Evolutionary conservation across 2,888 invertebrate species (phyloP).

Genomic region (Notodonta ziczac): DNA sequence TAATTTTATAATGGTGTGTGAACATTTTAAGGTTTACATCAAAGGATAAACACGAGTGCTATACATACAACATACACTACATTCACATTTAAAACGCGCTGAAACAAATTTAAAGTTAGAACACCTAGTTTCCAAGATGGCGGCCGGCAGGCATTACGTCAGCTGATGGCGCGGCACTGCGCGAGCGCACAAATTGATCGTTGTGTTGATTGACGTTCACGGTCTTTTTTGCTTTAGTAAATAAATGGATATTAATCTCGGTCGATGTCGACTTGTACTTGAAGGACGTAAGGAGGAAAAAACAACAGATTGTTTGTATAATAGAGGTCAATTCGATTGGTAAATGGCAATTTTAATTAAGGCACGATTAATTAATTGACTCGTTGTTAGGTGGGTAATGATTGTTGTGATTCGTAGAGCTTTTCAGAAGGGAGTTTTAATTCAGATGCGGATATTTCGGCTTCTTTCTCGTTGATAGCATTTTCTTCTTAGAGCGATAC

Average conservation of each 20-base stretch:
- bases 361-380: background rate
- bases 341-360: slow-evolving; percentile 18
- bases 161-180: slow-evolving; percentile 36
- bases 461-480: too few species aligned
- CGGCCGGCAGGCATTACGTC: slow-evolving; percentile 56
- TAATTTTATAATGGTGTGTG: background rate
- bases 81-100: slow-evolving; percentile 10
- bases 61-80: background rate
- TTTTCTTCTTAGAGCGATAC: too few species aligned
- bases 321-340: slow-evolving; percentile 13
- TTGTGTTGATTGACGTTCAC: slow-evolving; percentile 65
- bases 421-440: too few species aligned
- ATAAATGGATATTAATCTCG: slow-evolving; percentile 28
- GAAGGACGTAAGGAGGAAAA: slow-evolving; percentile 30
- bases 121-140: slow-evolving; percentile 52
- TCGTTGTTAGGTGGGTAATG: too few species aligned
- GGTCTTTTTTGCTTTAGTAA: slow-evolving; percentile 56
- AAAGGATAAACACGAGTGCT: too few species aligned
- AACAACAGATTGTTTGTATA: slow-evolving; percentile 17
- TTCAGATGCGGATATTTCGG: too few species aligned
- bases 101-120: slow-evolving; percentile 27
- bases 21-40: too few species aligned
- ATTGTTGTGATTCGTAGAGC: too few species aligned
- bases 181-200: slow-evolving; percentile 62
- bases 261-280: slow-evolving; percentile 23